Evolutionary conservation across 2,113 vertebrate genomes (phyloP).

Genomic region (Microcebus lehilahytsara): DNA sequence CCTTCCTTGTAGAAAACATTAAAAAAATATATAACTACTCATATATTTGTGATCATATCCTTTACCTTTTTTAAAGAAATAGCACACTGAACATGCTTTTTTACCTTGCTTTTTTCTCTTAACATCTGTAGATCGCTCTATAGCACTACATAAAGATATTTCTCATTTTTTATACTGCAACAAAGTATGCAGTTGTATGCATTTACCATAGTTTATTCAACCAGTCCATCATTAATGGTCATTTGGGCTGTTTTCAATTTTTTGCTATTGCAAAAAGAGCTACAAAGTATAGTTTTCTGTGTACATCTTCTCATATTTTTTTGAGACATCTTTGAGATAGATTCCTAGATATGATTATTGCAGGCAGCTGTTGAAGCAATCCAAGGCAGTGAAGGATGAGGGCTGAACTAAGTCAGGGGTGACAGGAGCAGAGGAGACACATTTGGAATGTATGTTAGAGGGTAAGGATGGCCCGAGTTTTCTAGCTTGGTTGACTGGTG

Average conservation of each 20-base stretch:
- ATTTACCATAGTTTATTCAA: neutral
- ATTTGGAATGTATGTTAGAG: neutral
- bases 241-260: neutral
- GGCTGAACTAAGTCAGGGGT: neutral
- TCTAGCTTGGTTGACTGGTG: neutral
- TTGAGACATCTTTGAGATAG: neutral
- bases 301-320: neutral
- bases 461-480: neutral
- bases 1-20: neutral
- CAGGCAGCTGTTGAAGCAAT: neutral
- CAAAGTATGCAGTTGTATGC: neutral
- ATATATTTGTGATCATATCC: neutral
- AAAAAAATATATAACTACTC: too few relatives aligned
- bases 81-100: neutral
- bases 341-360: neutral
- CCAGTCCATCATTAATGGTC: neutral
- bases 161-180: neutral
- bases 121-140: neutral
- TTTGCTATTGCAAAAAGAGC: neutral
- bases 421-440: neutral
- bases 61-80: neutral
- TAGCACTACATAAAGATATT: neutral
- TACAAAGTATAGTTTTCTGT: neutral
- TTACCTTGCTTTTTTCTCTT: neutral
- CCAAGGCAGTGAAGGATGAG: neutral